These are phyloP conservation scores for Actinemys pallida DNA, from an alignment of 2,113 vertebrate species.

Conservation along the genomic window DNA sequence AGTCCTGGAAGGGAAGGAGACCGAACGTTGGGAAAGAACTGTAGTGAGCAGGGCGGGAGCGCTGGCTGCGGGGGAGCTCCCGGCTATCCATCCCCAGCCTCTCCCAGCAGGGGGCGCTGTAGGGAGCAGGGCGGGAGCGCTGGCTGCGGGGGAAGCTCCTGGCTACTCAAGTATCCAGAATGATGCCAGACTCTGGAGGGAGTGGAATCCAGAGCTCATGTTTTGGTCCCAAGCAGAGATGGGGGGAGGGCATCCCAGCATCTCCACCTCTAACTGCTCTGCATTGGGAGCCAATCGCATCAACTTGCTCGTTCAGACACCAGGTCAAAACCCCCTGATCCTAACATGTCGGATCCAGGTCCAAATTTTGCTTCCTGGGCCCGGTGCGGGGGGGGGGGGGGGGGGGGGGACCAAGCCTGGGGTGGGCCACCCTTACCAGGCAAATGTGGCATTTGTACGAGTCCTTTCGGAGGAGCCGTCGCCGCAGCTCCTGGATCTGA, in stretches of 20 bases:
- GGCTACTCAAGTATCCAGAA: background rate
- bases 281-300: background rate
- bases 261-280: background rate
- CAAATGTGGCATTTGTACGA: slow-evolving; percentile 41
- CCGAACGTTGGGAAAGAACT: background rate
- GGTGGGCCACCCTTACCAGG: background rate
- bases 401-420: background rate
- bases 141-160: background rate
- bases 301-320: background rate
- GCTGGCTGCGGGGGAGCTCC: no score
- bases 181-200: background rate
- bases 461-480: background rate
- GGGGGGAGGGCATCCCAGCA: background rate
- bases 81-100: background rate
- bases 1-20: slow-evolving; percentile 74
- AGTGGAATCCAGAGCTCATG: no score
- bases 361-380: background rate
- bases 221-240: background rate
- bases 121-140: no score
- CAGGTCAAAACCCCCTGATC: no score
- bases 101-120: background rate
- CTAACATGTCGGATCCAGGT: background rate
- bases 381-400: background rate
- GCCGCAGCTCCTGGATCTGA: slow-evolving; percentile 29
- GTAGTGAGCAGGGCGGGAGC: no score